Evolutionary conservation across 2,113 vertebrate genomes (phyloP).

Genomic region (Catharus bicknelli): DNA sequence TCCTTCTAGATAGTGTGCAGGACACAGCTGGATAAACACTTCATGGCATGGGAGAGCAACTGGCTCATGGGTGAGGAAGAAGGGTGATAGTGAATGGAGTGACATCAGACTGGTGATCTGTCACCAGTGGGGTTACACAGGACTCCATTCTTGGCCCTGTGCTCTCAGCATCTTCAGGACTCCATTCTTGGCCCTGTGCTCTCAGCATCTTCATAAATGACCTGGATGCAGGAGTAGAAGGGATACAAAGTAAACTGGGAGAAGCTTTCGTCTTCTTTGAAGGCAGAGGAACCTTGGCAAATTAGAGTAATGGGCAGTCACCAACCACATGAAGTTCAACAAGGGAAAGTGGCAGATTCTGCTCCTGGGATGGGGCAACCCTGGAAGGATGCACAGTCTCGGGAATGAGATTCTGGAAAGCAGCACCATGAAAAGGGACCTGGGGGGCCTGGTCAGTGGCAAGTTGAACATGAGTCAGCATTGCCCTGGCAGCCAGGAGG

Average conservation of each 20-base stretch:
- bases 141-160: too few relatives aligned
- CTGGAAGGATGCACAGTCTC: rapidly evolving
- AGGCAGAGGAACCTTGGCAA: not conserved
- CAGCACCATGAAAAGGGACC: not conserved
- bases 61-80: rapidly evolving
- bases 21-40: not conserved
- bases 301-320: not conserved
- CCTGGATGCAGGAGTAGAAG: not conserved
- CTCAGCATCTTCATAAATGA: too few relatives aligned
- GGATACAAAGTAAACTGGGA: too few relatives aligned
- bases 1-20: not conserved
- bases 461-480: too few relatives aligned
- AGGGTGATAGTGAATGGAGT: not conserved
- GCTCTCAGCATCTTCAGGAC: too few relatives aligned
- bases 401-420: not conserved
- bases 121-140: not conserved
- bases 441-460: too few relatives aligned
- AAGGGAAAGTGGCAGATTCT: not conserved
- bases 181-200: not conserved
- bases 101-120: not conserved
- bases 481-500: not conserved
- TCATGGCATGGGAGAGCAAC: not conserved
- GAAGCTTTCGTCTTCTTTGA: not conserved
- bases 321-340: too few relatives aligned
- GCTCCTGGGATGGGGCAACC: rapidly evolving